phyloP scores from a whole-genome alignment of 2,113 vertebrate species.

The Pitta sordida region DNA sequence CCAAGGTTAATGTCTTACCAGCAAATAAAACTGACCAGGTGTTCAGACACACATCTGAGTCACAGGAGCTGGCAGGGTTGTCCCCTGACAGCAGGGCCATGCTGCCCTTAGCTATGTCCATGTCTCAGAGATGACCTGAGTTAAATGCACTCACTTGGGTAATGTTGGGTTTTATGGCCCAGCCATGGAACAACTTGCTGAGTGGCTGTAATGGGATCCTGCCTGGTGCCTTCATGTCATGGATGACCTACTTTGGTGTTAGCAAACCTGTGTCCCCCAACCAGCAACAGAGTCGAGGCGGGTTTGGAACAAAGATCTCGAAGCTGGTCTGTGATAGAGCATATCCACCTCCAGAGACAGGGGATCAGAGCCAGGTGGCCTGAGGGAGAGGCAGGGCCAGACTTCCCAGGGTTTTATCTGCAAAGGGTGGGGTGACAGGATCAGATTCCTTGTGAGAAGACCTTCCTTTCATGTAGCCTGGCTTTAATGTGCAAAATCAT shows the following conservation, averaged over 20 bases:
- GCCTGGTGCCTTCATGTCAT: background rate
- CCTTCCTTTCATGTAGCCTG: background rate
- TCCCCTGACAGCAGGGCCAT: background rate
- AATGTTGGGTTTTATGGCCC: background rate
- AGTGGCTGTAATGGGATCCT: background rate
- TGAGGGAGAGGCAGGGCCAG: background rate
- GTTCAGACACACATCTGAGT: background rate
- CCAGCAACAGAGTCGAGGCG: background rate
- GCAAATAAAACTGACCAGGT: background rate
- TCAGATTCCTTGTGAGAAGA: background rate
- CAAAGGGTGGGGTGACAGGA: fast-evolving
- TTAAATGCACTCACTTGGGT: background rate
- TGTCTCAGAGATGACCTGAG: background rate
- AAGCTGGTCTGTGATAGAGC: background rate
- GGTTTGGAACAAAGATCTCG: background rate
- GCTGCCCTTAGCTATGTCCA: background rate
- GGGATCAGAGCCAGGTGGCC: background rate
- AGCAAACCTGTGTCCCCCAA: background rate
- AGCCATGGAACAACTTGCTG: background rate
- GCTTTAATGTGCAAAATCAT: background rate
- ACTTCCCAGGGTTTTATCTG: background rate
- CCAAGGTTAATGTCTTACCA: background rate
- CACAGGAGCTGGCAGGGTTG: background rate
- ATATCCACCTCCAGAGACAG: background rate
- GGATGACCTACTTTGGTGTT: background rate